Conservation (phyloP, 2,797 vertebrate species). For the Myoxocephalus aenaeus region DNA sequence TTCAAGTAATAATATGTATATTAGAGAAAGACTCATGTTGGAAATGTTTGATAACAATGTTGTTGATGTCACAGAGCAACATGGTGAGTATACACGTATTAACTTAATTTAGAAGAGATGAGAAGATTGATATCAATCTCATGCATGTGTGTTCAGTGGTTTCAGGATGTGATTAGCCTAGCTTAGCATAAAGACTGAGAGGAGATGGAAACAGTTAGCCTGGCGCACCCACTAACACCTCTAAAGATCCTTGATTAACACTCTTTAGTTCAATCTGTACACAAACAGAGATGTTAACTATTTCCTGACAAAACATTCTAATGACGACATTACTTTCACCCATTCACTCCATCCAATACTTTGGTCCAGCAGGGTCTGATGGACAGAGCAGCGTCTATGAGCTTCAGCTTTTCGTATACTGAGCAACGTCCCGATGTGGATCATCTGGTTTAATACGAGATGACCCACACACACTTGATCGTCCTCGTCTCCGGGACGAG, state of each 20-base stretch:
- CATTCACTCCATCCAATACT: not conserved
- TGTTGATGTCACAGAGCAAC: too few relatives aligned
- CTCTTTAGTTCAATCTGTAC: not conserved
- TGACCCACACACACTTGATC: constrained; percentile 1
- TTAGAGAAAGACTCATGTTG: not conserved
- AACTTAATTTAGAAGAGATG: not conserved
- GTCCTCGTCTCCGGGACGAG: not conserved
- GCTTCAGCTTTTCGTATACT: not conserved
- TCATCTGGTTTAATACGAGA: constrained; percentile 2
- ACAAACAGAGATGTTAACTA: not conserved
- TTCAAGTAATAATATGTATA: not conserved
- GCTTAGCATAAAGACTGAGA: not conserved
- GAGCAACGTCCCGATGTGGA: not conserved
- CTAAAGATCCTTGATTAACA: not conserved
- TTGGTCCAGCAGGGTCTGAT: not conserved
- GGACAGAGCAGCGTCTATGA: not conserved
- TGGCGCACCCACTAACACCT: too few relatives aligned
- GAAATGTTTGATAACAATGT: too few relatives aligned
- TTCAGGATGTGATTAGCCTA: not conserved
- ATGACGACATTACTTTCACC: not conserved
- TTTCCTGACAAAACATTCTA: not conserved
- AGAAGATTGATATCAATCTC: not conserved
- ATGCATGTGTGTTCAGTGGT: not conserved
- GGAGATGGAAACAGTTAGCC: too few relatives aligned
- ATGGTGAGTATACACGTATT: not conserved